Conservation (phyloP, 2,113 vertebrate species). For the Oryzias curvinotus region DNA sequence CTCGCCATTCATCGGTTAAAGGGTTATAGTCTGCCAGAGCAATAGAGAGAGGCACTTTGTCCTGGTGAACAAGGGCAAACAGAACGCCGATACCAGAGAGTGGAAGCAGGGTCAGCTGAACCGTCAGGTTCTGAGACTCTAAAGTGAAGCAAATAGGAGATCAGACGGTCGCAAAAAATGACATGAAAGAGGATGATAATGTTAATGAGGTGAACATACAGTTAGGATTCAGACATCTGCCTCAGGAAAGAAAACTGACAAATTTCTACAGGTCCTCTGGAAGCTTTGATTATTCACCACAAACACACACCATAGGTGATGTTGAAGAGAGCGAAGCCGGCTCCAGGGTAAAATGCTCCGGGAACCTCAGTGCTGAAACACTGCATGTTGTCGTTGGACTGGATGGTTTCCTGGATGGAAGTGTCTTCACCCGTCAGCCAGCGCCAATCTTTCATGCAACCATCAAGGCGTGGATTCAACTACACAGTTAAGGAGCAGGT, state of each 20-base stretch:
- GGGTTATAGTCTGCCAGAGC: constrained; percentile 89
- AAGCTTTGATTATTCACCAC: neutral
- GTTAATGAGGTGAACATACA: neutral
- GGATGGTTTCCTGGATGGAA: constrained; percentile 88
- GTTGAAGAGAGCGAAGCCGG: constrained; percentile 86
- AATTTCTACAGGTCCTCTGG: neutral
- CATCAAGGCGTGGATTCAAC: constrained; percentile 94
- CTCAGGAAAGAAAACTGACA: constrained; percentile 13
- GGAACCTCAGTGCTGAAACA: constrained; percentile 83
- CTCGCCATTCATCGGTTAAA: constrained; percentile 81
- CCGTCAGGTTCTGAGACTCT: constrained; percentile 80
- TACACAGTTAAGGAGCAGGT: constrained; percentile 37
- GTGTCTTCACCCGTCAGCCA: constrained; percentile 91
- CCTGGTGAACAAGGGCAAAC: constrained; percentile 84
- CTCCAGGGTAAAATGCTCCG: constrained; percentile 88
- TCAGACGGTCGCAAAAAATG: constrained; percentile 10
- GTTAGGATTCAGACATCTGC: constrained; percentile 9
- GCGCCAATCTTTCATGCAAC: constrained; percentile 91
- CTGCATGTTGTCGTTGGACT: constrained; percentile 88
- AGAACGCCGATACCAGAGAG: constrained; percentile 87
- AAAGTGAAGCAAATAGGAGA: constrained; percentile 7
- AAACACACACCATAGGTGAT: constrained; percentile 75
- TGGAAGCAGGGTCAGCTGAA: constrained; percentile 82
- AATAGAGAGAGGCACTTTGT: constrained; percentile 84
- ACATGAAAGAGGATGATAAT: constrained; percentile 1